A percentile compares a stretch with the other conserved stretches of the same genome.
Evolutionary conservation across 2,888 invertebrate genomes (phyloP).

Genomic region (Campoplex nolae): DNA sequence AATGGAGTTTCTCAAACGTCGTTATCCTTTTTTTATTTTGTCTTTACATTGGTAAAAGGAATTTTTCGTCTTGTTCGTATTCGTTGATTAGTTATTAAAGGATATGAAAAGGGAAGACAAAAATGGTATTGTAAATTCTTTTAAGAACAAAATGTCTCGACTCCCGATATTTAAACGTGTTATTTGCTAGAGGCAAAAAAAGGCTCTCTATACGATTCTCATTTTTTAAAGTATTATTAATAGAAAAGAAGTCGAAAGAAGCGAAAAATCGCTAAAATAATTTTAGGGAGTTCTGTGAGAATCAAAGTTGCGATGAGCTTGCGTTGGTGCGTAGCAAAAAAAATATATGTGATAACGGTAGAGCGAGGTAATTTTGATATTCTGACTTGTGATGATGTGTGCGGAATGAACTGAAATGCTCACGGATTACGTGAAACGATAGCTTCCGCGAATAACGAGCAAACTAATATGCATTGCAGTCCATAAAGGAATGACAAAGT

Average conservation of each 20-base stretch:
- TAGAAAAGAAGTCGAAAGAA: constrained; percentile 4
- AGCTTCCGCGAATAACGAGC: constrained; percentile 15
- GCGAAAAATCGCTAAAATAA: constrained; percentile 14
- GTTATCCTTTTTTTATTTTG: constrained; percentile 64
- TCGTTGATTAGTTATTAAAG: constrained; percentile 54
- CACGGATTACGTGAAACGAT: constrained; percentile 1
- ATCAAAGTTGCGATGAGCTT: constrained; percentile 40
- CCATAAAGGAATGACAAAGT: constrained; percentile 18
- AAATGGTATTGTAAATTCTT: constrained; percentile 49
- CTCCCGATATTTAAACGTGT: constrained; percentile 63
- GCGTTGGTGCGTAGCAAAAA: constrained; percentile 27
- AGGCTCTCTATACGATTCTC: constrained; percentile 64
- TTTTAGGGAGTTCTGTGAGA: constrained; percentile 12
- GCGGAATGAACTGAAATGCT: constrained; percentile 27
- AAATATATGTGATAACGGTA: constrained; percentile 59
- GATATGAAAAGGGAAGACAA: constrained; percentile 5
- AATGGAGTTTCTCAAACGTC: constrained; percentile 55
- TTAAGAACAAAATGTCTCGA: constrained; percentile 26
- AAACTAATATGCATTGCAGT: constrained; percentile 34
- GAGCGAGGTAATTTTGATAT: constrained; percentile 52
- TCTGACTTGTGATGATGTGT: constrained; percentile 48
- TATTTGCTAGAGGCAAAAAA: constrained; percentile 55
- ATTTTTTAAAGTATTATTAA: constrained; percentile 55
- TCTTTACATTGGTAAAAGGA: constrained; percentile 44
- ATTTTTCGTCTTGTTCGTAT: constrained; percentile 41